These are phyloP conservation scores for Cyphomyrus plagiostoma DNA, from an alignment of 2,113 vertebrate species.

Conservation along the genomic window DNA sequence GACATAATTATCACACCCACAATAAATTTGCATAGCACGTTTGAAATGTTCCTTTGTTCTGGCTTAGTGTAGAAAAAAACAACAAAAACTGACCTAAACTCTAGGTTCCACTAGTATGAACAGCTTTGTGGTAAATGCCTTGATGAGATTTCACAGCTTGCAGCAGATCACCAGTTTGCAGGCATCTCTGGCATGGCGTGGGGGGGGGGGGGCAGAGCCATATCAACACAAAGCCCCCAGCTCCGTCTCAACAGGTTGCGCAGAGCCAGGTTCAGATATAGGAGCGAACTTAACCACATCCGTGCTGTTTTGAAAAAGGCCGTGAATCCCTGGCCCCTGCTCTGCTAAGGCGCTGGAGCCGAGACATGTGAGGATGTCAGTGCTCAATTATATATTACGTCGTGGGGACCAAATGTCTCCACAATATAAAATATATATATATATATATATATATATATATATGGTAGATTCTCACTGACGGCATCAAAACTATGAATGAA, in stretches of 20 bases:
- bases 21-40: neutral
- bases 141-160: constrained; percentile 13
- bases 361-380: neutral
- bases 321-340: neutral
- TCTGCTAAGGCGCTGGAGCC: neutral
- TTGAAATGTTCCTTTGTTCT: neutral
- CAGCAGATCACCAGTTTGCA: constrained; percentile 8
- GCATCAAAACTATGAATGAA: too few species aligned
- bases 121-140: neutral
- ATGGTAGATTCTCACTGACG: too few species aligned
- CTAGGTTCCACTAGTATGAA: neutral
- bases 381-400: neutral
- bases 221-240: constrained; percentile 19
- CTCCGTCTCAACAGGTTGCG: neutral
- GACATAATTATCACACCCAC: constrained; percentile 4
- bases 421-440: neutral
- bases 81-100: neutral
- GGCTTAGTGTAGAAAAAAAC: neutral
- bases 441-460: too few species aligned
- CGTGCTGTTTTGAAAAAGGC: neutral
- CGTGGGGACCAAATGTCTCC: neutral
- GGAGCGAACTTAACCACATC: neutral
- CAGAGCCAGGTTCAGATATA: neutral
- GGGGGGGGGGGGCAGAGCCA: neutral
- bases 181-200: constrained; percentile 15